Evolutionary conservation across 2,797 vertebrate genomes (phyloP).

Genomic region (Botia almorhae): DNA sequence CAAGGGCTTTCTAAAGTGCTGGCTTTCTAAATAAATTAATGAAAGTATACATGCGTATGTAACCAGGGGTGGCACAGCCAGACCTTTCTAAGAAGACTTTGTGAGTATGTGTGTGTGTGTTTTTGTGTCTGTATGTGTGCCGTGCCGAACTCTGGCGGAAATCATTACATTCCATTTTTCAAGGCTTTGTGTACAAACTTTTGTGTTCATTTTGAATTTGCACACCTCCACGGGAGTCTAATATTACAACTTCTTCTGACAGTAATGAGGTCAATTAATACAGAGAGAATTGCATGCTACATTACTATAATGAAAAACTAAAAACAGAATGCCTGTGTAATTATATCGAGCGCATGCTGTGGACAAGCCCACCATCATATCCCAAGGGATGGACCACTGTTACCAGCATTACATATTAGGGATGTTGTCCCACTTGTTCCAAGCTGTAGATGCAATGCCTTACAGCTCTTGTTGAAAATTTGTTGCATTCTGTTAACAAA

Average conservation of each 20-base stretch:
- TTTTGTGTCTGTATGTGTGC: background rate
- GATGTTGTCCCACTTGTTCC: conserved; percentile 37
- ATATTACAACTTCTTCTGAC: conserved; percentile 19
- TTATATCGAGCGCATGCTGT: conserved; percentile 12
- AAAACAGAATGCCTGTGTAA: conserved; percentile 6
- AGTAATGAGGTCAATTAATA: conserved; percentile 45
- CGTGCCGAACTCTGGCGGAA: background rate
- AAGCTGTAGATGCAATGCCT: conserved; percentile 11
- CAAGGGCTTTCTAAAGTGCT: conserved; percentile 31
- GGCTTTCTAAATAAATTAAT: conserved; percentile 25
- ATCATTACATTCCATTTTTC: background rate
- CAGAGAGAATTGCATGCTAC: conserved; percentile 19
- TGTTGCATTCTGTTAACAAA: conserved; percentile 13
- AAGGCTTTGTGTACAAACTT: conserved; percentile 15
- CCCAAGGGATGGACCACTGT: background rate
- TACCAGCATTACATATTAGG: background rate
- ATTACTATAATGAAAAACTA: conserved; percentile 15
- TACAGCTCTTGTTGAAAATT: conserved; percentile 15
- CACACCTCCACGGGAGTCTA: conserved; percentile 17
- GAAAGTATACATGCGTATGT: conserved; percentile 13
- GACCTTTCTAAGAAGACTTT: background rate
- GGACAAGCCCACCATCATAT: background rate
- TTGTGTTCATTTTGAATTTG: conserved; percentile 5
- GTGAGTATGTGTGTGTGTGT: background rate
- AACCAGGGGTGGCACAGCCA: conserved; percentile 2